phyloP scores from a whole-genome alignment of 2,797 vertebrate genomes.

The Nothura maculosa region DNA sequence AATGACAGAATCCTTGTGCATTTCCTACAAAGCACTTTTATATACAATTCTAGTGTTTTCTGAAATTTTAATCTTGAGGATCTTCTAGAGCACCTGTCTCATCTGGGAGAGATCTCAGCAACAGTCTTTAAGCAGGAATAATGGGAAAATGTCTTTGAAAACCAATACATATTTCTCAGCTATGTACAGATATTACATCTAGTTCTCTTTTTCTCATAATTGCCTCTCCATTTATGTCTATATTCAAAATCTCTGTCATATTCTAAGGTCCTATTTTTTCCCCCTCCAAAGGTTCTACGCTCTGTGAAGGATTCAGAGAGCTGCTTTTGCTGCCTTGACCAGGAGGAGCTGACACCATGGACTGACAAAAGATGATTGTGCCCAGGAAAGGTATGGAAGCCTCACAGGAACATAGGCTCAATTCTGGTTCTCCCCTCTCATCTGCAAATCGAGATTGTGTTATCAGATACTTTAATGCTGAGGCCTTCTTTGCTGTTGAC shows the following conservation, averaged over 20 bases:
- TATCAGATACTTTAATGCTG: not conserved
- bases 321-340: not conserved
- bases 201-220: not conserved
- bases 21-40: conserved; percentile 9
- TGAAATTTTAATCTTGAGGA: conserved; percentile 27
- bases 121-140: not conserved
- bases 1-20: not conserved
- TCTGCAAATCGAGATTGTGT: not conserved
- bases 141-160: not conserved
- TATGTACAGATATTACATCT: not conserved
- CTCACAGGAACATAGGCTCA: not conserved
- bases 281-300: not conserved
- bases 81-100: not conserved
- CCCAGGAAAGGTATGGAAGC: conserved; percentile 7
- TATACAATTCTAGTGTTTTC: no score
- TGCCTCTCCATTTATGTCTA: not conserved
- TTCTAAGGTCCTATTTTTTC: not conserved
- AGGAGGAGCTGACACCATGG: not conserved
- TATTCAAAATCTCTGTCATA: not conserved
- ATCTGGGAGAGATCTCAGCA: not conserved
- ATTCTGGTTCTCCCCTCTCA: not conserved
- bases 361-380: not conserved
- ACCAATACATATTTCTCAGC: not conserved
- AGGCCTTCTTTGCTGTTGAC: not conserved
- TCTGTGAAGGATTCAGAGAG: not conserved